phyloP scores from a whole-genome alignment of 2,797 vertebrate genomes.

The Sebastes matsubarae region DNA sequence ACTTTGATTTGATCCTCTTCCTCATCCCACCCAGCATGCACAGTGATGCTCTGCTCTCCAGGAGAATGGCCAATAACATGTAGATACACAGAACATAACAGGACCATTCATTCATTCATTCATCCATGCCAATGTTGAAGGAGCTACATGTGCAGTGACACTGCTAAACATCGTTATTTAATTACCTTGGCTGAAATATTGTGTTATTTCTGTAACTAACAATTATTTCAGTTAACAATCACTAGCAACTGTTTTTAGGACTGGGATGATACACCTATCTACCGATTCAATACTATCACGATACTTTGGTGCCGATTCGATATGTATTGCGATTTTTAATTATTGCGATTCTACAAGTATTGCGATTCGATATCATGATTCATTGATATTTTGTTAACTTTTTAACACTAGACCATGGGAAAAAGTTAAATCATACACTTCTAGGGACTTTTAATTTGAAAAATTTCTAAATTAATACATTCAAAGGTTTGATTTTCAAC shows the following conservation, averaged over 20 bases:
- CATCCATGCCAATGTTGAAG: not conserved
- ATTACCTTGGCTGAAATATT: not conserved
- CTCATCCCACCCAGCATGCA: constrained; percentile 20
- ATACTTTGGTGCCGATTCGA: too few species aligned
- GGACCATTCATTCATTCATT: not conserved
- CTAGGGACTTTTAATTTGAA: too few species aligned
- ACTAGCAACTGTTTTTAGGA: not conserved
- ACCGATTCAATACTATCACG: too few species aligned
- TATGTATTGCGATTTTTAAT: too few species aligned
- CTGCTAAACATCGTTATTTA: not conserved
- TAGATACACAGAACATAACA: not conserved
- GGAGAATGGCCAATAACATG: constrained; percentile 11
- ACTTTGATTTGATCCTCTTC: constrained; percentile 61
- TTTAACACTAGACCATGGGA: too few species aligned
- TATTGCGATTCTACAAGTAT: too few species aligned
- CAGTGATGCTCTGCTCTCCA: constrained; percentile 26
- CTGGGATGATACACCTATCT: too few species aligned
- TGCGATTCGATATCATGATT: too few species aligned
- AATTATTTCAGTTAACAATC: not conserved
- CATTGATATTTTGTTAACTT: too few species aligned
- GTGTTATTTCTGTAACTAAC: not conserved
- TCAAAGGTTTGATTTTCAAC: not conserved
- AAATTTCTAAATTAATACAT: too few species aligned
- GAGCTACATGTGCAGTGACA: not conserved
- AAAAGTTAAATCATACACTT: too few species aligned